These are phyloP conservation scores for Leucoraja ocellata DNA, from an alignment of 2,797 vertebrate species.

Conservation along the genomic window DNA sequence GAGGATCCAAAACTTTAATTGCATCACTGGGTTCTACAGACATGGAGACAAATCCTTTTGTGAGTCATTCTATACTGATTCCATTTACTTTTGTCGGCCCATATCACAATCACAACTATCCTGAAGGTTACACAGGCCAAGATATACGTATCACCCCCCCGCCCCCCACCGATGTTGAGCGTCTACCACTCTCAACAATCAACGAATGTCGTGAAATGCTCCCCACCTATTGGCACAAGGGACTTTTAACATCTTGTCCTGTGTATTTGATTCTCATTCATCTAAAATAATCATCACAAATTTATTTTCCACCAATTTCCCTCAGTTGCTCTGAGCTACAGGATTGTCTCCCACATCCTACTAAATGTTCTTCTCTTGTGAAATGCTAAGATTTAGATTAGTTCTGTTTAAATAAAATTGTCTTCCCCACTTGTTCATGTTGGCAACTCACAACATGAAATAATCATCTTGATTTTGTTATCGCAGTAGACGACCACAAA, in stretches of 20 bases:
- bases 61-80: neutral
- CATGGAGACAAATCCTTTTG: neutral
- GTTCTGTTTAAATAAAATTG: neutral
- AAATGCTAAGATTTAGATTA: neutral
- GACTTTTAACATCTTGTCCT: no score
- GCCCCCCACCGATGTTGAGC: no score
- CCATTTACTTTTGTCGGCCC: neutral
- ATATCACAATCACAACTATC: no score
- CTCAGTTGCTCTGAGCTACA: neutral
- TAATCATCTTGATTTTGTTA: slow-evolving; percentile 14
- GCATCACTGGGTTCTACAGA: neutral
- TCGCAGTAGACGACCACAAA: neutral
- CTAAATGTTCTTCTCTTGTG: neutral
- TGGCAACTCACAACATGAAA: neutral
- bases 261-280: no score
- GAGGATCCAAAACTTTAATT: neutral
- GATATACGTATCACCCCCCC: no score
- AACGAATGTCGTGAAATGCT: no score
- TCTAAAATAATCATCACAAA: no score
- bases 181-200: no score
- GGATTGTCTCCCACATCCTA: neutral
- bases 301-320: neutral
- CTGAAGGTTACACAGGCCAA: no score
- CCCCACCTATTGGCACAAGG: no score
- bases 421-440: neutral